Evolutionary conservation across 2,888 invertebrate species (phyloP).

Genomic region (Lutraria lutraria): DNA sequence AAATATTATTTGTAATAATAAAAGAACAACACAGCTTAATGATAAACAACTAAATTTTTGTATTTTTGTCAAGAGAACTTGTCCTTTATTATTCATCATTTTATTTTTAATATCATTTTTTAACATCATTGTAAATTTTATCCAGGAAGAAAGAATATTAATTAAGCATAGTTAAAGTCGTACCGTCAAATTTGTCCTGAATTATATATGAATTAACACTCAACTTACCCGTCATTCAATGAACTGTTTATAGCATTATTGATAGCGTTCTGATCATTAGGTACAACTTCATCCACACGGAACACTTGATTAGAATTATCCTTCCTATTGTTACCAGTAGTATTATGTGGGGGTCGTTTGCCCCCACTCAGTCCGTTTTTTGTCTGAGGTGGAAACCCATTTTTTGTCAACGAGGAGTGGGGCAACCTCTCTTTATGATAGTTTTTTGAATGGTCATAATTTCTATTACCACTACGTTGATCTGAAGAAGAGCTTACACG

Average conservation of each 20-base stretch:
- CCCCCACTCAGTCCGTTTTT: slow-evolving; percentile 79
- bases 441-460: slow-evolving; percentile 72
- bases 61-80: no score
- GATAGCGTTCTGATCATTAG: slow-evolving; percentile 88
- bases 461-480: slow-evolving; percentile 65
- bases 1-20: not conserved
- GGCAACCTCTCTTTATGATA: slow-evolving; percentile 82
- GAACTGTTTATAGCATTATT: slow-evolving; percentile 87
- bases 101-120: no score
- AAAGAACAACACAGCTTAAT: no score
- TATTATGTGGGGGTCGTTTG: slow-evolving; percentile 73
- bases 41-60: no score
- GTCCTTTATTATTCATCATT: no score
- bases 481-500: slow-evolving; percentile 64
- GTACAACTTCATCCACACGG: slow-evolving; percentile 89
- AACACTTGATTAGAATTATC: slow-evolving; percentile 86
- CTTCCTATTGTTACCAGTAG: slow-evolving; percentile 74
- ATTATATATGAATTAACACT: not conserved
- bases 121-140: no score
- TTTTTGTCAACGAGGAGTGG: slow-evolving; percentile 80
- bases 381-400: slow-evolving; percentile 81
- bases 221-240: slow-evolving; percentile 80
- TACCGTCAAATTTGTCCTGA: no score
- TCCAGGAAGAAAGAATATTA: no score
- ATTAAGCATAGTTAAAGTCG: no score